Evolutionary conservation across 2,888 invertebrate species (phyloP), one percentile per base, ranked within the genome.

Genomic region (Lapara coniferarum): DNA sequence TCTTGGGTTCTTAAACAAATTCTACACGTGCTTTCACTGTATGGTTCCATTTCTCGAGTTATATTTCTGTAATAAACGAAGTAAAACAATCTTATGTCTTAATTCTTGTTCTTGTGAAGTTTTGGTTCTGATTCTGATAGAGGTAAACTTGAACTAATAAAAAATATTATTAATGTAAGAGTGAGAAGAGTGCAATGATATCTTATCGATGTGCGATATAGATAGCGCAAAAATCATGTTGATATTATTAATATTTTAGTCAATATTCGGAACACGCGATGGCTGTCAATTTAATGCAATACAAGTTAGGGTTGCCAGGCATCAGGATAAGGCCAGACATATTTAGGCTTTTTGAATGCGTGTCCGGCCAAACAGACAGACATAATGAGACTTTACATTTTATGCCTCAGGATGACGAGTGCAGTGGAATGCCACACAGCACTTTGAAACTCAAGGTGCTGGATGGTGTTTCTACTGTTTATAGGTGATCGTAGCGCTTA

Each of bases 1-100:
- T 81, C 79, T 73, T 86, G 80, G 25, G 70, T 74, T 72, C 81
- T 80, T 53, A 86, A 80, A 74, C 89, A 89, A 78, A 89, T 84
- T 71, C 88, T 82, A 72, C 89, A 89, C 49, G 77, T 75, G 30
- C 79, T 83, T 14, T 79, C 77, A 51, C 66, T 70, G 30, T 71
- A 73, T 55, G 69, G 69, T 71, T 81, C 75, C 86, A 84, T 85
- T 59, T 46, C 63, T 52, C 5, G 7, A 19, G 14, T 37, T 25
- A 8, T 46, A 12, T 10, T n/a, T 66, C 25, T 8, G 2, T n/a
- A 30, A 25, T 58, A 19, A 66, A 19, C 46, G 13, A 66, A 10
- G 16, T 49, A 66, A 49, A 49, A 46, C 0, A 55, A 16, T 55
- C 55, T 55, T 55, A 19, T 8, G 55, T 19, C 0, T 56, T 12